These are phyloP conservation scores for Bombus polaris DNA, from an alignment of 1,140 invertebrate genomes.

Conservation along the genomic window DNA sequence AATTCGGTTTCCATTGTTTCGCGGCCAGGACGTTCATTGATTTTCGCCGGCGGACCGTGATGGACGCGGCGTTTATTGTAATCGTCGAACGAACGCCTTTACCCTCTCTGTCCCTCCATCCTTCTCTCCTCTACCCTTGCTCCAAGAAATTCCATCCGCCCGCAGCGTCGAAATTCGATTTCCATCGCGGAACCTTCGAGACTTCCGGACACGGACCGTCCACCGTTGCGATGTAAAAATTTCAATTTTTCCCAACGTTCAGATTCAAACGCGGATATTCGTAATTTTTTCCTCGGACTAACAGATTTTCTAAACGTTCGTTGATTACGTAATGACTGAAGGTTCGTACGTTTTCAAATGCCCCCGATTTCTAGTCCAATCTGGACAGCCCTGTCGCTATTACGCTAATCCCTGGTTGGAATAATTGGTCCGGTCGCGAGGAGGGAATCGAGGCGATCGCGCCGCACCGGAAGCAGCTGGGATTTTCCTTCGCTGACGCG, in stretches of 20 bases:
- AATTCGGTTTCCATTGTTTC: slow-evolving; percentile 53
- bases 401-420: slow-evolving; percentile 34
- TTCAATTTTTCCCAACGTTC: neutral
- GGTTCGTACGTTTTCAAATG: neutral
- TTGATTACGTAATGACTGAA: no score
- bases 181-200: slow-evolving; percentile 19
- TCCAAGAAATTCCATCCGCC: slow-evolving; percentile 39
- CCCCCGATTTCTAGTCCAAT: neutral
- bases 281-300: no score
- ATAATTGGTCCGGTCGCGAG: slow-evolving; percentile 16
- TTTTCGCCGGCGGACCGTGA: slow-evolving; percentile 46
- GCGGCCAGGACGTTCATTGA: slow-evolving; percentile 44
- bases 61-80: slow-evolving; percentile 55
- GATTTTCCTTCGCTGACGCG: slow-evolving; percentile 33
- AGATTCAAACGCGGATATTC: fast-evolving
- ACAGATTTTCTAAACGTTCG: no score
- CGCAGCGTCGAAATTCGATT: slow-evolving; percentile 47
- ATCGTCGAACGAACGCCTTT: slow-evolving; percentile 36
- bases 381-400: neutral
- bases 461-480: slow-evolving; percentile 7
- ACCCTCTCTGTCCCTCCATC: slow-evolving; percentile 1
- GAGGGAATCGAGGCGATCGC: slow-evolving; percentile 14
- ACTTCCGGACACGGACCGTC: neutral
- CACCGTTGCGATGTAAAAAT: neutral
- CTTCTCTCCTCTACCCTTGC: neutral